These are phyloP conservation scores for Lates japonicus DNA, from an alignment of 2,797 vertebrate genomes.

Conservation along the genomic window DNA sequence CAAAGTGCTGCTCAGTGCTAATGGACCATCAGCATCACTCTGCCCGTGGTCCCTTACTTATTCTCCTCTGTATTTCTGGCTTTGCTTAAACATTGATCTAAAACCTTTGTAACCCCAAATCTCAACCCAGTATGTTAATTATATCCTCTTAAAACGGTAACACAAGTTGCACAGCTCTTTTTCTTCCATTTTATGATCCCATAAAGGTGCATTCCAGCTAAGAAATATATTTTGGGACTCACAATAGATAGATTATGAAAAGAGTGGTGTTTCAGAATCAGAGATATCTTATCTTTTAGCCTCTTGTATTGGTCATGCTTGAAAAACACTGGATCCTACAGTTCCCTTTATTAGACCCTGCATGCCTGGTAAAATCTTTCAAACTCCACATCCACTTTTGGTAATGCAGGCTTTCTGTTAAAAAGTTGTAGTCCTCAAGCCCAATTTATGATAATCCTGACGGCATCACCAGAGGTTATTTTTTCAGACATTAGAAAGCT, in stretches of 20 bases:
- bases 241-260: background rate
- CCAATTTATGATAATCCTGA: background rate
- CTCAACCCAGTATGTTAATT: background rate
- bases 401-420: background rate
- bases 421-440: background rate
- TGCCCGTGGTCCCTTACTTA: background rate
- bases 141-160: background rate
- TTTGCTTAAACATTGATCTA: slow-evolving; percentile 9
- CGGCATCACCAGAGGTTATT: background rate
- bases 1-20: slow-evolving; percentile 25
- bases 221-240: background rate
- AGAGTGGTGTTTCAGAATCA: background rate
- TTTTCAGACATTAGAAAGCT: background rate
- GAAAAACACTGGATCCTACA: background rate
- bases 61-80: background rate
- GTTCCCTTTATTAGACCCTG: background rate
- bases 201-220: background rate
- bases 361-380: background rate
- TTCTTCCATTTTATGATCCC: background rate
- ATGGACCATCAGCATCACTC: slow-evolving; percentile 25
- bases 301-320: background rate
- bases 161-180: background rate
- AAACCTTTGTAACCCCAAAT: background rate
- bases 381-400: background rate
- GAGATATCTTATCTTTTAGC: background rate